A percentile compares a stretch with the other conserved stretches of the same genome.
phyloP scores from a whole-genome alignment of 2,113 vertebrate genomes.

The Salvelinus namaycush region DNA sequence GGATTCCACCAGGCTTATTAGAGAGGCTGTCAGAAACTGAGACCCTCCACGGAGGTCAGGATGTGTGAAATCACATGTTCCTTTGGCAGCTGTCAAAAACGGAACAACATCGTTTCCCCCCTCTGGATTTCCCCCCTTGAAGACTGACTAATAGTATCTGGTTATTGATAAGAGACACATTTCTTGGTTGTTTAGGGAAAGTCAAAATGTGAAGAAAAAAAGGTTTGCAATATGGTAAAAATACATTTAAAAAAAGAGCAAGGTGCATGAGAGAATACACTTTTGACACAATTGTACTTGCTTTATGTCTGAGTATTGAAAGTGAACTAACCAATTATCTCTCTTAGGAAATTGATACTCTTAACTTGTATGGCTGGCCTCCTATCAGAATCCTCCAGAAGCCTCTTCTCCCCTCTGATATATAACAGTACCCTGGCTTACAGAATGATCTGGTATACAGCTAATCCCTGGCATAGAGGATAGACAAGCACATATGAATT shows the following conservation, averaged over 20 bases:
- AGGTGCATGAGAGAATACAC: no score
- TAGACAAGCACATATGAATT: constrained; percentile 54
- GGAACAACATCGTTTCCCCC: constrained; percentile 41
- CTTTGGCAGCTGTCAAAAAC: constrained; percentile 44
- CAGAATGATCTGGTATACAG: constrained; percentile 11
- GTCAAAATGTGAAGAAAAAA: no score
- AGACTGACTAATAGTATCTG: not conserved
- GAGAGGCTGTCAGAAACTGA: constrained; percentile 59
- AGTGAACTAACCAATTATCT: not conserved
- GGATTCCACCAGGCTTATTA: constrained; percentile 50
- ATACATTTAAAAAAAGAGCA: no score
- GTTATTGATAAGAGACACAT: not conserved
- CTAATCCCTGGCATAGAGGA: constrained; percentile 28
- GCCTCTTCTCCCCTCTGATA: not conserved
- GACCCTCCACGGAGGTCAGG: constrained; percentile 68
- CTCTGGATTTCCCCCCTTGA: constrained; percentile 23
- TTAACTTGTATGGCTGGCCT: not conserved
- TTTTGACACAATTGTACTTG: no score
- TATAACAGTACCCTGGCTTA: not conserved
- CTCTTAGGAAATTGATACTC: not conserved
- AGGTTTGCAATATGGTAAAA: no score
- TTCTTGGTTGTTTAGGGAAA: not conserved
- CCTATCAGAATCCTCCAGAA: not conserved
- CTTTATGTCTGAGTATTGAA: no score
- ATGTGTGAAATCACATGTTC: constrained; percentile 59